Percentiles rank a stretch among this genome's conserved stretches.
Conservation (phyloP, 2,888 invertebrate species). For the Dryomyza anilis region DNA sequence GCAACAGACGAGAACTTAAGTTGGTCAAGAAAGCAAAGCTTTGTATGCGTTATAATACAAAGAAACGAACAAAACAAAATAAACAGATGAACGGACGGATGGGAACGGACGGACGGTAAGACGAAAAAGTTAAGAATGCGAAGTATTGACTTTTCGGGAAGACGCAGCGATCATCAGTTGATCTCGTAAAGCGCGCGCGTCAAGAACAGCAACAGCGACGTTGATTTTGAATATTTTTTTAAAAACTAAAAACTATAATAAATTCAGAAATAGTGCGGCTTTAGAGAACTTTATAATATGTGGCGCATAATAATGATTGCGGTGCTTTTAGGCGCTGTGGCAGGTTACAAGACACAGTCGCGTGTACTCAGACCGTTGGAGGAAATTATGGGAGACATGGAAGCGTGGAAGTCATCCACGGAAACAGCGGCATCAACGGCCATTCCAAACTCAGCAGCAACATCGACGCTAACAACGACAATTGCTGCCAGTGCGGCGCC, state of each 20-base stretch:
- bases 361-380: too few species aligned
- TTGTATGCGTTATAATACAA: too few species aligned
- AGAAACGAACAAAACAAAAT: neutral
- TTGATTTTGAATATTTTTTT: neutral
- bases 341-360: constrained; percentile 25
- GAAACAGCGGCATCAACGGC: constrained; percentile 17
- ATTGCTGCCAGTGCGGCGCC: constrained; percentile 6
- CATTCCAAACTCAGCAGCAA: constrained; percentile 3
- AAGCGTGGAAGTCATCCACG: neutral
- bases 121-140: constrained; percentile 43
- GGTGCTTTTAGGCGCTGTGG: constrained; percentile 25
- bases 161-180: constrained; percentile 42
- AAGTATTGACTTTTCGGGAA: constrained; percentile 36
- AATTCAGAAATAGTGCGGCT: neutral
- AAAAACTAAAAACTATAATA: too few species aligned
- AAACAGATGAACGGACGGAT: neutral
- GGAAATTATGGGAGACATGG: neutral
- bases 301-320: constrained; percentile 20
- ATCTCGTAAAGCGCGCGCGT: constrained; percentile 45
- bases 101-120: constrained; percentile 10
- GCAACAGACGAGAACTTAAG: constrained; percentile 13
- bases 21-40: constrained; percentile 20
- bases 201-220: constrained; percentile 41
- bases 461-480: constrained; percentile 7
- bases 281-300: constrained; percentile 18